Evolutionary conservation across 2,797 vertebrate genomes (phyloP).

Genomic region (Choloepus didactylus): DNA sequence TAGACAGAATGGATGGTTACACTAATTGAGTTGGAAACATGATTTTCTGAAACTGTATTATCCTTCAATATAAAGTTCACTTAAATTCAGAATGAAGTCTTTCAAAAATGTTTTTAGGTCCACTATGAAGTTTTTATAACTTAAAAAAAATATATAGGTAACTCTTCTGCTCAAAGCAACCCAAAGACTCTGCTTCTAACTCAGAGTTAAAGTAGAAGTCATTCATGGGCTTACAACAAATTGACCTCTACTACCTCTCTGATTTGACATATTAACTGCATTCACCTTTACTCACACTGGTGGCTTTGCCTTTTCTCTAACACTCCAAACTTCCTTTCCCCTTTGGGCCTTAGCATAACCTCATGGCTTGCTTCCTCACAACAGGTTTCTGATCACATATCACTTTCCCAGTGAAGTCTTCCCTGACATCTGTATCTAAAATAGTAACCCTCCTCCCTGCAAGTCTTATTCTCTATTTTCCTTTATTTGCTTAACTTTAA

Average conservation of each 20-base stretch:
- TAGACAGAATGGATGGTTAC: not conserved
- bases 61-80: not conserved
- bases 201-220: not conserved
- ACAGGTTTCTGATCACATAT: not conserved
- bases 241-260: fast-evolving
- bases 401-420: not conserved
- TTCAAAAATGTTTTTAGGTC: slow-evolving; percentile 44
- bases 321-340: not conserved
- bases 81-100: slow-evolving; percentile 6
- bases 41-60: not conserved
- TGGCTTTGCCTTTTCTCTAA: not conserved
- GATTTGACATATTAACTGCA: not conserved
- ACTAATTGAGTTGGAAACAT: not conserved
- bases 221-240: not conserved
- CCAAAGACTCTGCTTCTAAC: not conserved
- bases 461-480: not conserved
- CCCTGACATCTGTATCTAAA: not conserved
- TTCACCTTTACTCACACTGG: not conserved
- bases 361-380: not conserved
- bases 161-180: slow-evolving; percentile 28
- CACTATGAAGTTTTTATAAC: not conserved
- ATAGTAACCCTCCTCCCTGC: not conserved
- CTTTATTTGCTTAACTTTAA: not conserved
- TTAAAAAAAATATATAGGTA: slow-evolving; percentile 1
- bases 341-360: not conserved